Evolutionary conservation across 2,888 invertebrate species (phyloP).

Genomic region (Macaria liturata): DNA sequence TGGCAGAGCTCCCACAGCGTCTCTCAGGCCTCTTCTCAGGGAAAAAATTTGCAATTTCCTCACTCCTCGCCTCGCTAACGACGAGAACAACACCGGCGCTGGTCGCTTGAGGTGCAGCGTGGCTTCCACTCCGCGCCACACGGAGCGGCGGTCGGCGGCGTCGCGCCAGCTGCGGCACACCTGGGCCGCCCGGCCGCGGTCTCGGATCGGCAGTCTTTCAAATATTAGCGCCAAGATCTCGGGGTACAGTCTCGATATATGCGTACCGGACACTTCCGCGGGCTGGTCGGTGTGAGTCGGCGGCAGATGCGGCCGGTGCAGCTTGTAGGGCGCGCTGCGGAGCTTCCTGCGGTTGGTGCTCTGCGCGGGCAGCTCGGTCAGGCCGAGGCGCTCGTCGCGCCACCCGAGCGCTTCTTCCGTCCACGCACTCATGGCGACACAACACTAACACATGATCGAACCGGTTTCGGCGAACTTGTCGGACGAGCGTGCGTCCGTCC

Average conservation of each 20-base stretch:
- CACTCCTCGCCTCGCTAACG: slow-evolving; percentile 93
- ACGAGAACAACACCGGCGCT: slow-evolving; percentile 92
- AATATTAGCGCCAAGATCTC: slow-evolving; percentile 97
- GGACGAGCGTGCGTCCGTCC: slow-evolving; percentile 52
- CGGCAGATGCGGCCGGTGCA: slow-evolving; percentile 86
- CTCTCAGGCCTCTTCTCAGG: slow-evolving; percentile 90
- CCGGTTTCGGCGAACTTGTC: slow-evolving; percentile 71
- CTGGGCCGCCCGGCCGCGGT: slow-evolving; percentile 95
- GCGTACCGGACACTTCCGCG: slow-evolving; percentile 84
- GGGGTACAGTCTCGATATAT: slow-evolving; percentile 95
- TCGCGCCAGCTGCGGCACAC: slow-evolving; percentile 95
- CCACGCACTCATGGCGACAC: slow-evolving; percentile 77
- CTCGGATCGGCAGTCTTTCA: slow-evolving; percentile 92
- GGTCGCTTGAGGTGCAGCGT: slow-evolving; percentile 93
- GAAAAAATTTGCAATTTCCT: slow-evolving; percentile 95
- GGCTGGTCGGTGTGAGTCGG: slow-evolving; percentile 74
- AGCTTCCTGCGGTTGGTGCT: slow-evolving; percentile 78
- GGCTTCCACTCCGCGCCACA: slow-evolving; percentile 97
- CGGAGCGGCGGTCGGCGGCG: slow-evolving; percentile 95
- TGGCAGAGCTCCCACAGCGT: slow-evolving; percentile 93
- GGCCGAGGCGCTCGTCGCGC: slow-evolving; percentile 74
- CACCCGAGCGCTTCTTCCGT: slow-evolving; percentile 78
- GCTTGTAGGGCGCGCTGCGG: slow-evolving; percentile 85
- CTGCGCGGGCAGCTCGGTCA: slow-evolving; percentile 68
- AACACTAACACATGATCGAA: slow-evolving; percentile 74